Percentiles rank a stretch among this genome's conserved stretches.
phyloP scores from a whole-genome alignment of 2,113 vertebrate species.

The Corvus cornix region DNA sequence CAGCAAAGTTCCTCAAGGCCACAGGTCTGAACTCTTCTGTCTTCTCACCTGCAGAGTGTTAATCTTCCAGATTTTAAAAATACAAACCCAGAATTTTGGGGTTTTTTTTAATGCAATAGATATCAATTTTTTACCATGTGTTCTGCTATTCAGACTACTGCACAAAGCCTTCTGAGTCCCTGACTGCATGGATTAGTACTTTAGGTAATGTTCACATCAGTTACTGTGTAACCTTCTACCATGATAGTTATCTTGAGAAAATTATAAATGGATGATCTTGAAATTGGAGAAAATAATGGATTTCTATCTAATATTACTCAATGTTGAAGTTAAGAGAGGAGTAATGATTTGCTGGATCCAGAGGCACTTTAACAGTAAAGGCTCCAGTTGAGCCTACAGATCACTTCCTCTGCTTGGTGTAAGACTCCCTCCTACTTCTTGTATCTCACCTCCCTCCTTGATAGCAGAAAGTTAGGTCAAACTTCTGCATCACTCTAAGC shows the following conservation, averaged over 20 bases:
- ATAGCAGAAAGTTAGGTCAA: background rate
- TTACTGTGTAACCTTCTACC: background rate
- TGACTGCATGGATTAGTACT: background rate
- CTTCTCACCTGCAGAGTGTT: background rate
- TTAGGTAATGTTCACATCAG: background rate
- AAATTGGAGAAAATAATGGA: background rate
- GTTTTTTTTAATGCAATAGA: background rate
- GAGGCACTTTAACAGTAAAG: background rate
- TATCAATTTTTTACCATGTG: background rate
- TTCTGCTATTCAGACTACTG: background rate
- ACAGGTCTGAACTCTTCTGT: background rate
- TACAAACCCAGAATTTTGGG: background rate
- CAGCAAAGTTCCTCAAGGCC: background rate
- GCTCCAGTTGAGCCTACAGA: background rate
- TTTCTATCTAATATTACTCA: background rate
- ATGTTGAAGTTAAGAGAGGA: background rate
- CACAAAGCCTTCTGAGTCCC: background rate
- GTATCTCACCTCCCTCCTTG: background rate
- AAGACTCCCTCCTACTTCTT: background rate
- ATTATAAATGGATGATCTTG: background rate
- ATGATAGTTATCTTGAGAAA: background rate
- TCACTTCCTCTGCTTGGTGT: background rate
- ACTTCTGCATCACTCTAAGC: background rate
- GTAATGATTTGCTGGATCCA: background rate
- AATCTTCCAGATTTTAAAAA: background rate